Evolutionary conservation across 2,888 invertebrate species (phyloP).

Genomic region (Yponomeuta evonymella): DNA sequence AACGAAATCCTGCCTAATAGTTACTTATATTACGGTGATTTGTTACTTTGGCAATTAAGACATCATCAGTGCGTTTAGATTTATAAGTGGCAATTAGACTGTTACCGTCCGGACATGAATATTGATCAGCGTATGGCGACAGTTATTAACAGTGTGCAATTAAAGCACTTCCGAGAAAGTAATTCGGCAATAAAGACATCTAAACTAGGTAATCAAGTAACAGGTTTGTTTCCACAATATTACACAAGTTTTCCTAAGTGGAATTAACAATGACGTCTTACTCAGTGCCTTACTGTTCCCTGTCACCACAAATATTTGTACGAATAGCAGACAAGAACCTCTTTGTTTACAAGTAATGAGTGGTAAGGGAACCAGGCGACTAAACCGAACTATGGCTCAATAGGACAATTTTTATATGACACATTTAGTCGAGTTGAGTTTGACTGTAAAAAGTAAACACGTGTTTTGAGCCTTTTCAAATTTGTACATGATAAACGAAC

Average conservation of each 20-base stretch:
- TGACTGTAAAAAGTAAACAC: background rate
- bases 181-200: background rate
- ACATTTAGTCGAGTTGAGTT: background rate
- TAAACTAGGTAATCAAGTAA: background rate
- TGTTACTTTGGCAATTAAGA: constrained; percentile 66
- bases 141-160: constrained; percentile 52
- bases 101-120: constrained; percentile 64
- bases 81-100: constrained; percentile 67
- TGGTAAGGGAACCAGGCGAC: constrained; percentile 44
- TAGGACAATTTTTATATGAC: background rate
- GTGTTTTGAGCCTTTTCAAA: background rate
- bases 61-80: constrained; percentile 64
- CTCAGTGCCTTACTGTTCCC: constrained; percentile 62
- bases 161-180: constrained; percentile 1
- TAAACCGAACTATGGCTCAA: background rate
- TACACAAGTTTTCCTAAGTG: constrained; percentile 17
- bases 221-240: background rate
- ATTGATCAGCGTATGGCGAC: constrained; percentile 53
- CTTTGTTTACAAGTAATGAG: constrained; percentile 57
- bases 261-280: constrained; percentile 50
- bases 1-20: constrained; percentile 38
- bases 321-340: constrained; percentile 39
- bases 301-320: constrained; percentile 53
- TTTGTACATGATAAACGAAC: constrained; percentile 4
- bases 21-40: constrained; percentile 49